Percentiles rank a stretch among this genome's conserved stretches.
phyloP scores from a whole-genome alignment of 2,888 invertebrate genomes.

The Yponomeuta malinellus region DNA sequence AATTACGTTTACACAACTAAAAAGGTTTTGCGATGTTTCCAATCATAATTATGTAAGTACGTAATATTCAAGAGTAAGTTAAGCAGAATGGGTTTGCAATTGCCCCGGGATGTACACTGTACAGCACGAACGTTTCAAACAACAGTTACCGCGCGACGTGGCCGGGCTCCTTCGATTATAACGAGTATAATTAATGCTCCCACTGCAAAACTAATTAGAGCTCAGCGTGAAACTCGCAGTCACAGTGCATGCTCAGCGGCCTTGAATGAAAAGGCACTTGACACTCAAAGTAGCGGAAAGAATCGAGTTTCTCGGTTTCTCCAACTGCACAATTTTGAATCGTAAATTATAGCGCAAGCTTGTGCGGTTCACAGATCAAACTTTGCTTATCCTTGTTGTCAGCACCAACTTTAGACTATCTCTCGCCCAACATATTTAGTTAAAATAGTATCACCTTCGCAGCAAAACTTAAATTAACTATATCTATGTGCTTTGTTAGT shows the following conservation, averaged over 20 bases:
- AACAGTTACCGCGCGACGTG: neutral
- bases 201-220: conserved; percentile 46
- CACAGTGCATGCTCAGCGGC: conserved; percentile 31
- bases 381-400: neutral
- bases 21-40: too few species aligned
- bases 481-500: neutral
- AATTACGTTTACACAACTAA: too few species aligned
- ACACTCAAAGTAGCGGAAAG: conserved; percentile 4
- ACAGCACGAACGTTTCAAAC: neutral
- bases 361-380: conserved; percentile 4
- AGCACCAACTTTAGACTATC: neutral
- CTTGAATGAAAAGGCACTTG: conserved; percentile 27
- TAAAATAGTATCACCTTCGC: neutral
- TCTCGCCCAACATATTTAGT: neutral
- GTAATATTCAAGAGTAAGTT: too few species aligned
- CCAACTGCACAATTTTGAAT: neutral
- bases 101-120: neutral
- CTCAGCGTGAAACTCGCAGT: conserved; percentile 24
- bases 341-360: conserved; percentile 9
- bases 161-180: conserved; percentile 33
- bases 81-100: too few species aligned
- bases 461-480: neutral
- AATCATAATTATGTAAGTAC: neutral
- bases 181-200: conserved; percentile 43
- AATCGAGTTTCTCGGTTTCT: neutral